phyloP scores from a whole-genome alignment of 2,888 invertebrate species.

The Athripsodes cinereus region DNA sequence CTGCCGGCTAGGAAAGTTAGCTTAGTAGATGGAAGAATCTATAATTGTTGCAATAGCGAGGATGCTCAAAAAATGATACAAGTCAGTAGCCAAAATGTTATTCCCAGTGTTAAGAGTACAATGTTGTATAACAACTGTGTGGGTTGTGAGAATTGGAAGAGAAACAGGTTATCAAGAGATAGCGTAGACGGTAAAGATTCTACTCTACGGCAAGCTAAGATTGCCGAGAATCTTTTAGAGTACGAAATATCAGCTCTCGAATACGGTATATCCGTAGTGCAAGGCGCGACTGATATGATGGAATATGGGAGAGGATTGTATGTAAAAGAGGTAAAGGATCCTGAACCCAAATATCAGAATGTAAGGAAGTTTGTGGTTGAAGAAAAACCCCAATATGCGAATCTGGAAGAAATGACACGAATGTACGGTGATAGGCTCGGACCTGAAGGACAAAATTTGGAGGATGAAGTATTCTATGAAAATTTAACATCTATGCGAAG shows the following conservation, averaged over 20 bases:
- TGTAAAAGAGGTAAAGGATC: slow-evolving; percentile 36
- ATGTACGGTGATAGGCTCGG: slow-evolving; percentile 49
- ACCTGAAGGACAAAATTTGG: slow-evolving; percentile 49
- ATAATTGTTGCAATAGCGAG: slow-evolving; percentile 5
- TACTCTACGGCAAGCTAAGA: slow-evolving; percentile 31
- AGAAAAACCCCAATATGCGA: slow-evolving; percentile 46
- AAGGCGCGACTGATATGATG: slow-evolving; percentile 38
- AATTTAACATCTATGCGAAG: slow-evolving; percentile 46
- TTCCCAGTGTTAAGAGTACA: neutral
- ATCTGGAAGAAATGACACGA: slow-evolving; percentile 48
- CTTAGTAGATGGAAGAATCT: slow-evolving; percentile 11
- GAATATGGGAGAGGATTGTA: slow-evolving; percentile 41
- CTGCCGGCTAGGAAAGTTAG: slow-evolving; percentile 10
- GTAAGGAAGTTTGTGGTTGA: slow-evolving; percentile 39
- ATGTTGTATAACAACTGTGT: slow-evolving; percentile 3
- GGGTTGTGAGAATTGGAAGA: slow-evolving; percentile 9
- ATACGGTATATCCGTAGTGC: slow-evolving; percentile 41
- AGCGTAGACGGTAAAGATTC: slow-evolving; percentile 14
- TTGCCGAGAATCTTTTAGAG: slow-evolving; percentile 36
- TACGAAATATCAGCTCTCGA: slow-evolving; percentile 33
- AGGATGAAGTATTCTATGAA: slow-evolving; percentile 50
- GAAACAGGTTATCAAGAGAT: slow-evolving; percentile 8
- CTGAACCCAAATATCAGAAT: slow-evolving; percentile 48
- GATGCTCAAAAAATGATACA: neutral
- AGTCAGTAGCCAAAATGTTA: neutral